Evolutionary conservation across 2,797 vertebrate species (phyloP).

Genomic region (Pelochelys cantorii): DNA sequence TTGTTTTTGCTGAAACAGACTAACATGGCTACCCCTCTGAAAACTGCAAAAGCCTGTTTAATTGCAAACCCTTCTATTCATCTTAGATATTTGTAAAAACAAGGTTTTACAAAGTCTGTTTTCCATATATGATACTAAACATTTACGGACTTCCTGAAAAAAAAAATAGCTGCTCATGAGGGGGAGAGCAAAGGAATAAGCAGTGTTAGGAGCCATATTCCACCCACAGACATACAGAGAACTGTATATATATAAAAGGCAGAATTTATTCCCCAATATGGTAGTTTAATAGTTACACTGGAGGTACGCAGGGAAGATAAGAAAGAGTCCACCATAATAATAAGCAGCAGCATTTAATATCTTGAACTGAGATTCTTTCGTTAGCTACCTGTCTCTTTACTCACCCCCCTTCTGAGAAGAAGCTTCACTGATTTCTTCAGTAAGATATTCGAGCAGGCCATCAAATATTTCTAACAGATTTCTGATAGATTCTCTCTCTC

Average conservation of each 20-base stretch:
- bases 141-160: background rate
- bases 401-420: slow-evolving; percentile 84
- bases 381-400: slow-evolving; percentile 5
- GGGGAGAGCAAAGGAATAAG: background rate
- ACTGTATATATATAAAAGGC: background rate
- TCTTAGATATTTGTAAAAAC: background rate
- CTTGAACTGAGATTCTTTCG: background rate
- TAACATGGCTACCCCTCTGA: too few relatives aligned
- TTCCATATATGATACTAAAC: background rate
- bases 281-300: background rate
- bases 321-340: background rate
- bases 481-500: slow-evolving; percentile 90
- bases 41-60: background rate
- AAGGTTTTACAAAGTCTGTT: background rate
- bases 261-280: background rate
- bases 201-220: background rate
- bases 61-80: background rate
- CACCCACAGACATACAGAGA: background rate
- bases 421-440: slow-evolving; percentile 88
- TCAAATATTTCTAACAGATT: slow-evolving; percentile 98
- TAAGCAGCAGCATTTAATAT: background rate
- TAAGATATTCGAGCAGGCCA: slow-evolving; percentile 95
- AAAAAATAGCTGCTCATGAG: background rate
- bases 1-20: too few relatives aligned
- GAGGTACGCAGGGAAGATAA: background rate